These are phyloP conservation scores for Aspidoscelis tigris DNA, from an alignment of 2,113 vertebrate species.

Conservation along the genomic window DNA sequence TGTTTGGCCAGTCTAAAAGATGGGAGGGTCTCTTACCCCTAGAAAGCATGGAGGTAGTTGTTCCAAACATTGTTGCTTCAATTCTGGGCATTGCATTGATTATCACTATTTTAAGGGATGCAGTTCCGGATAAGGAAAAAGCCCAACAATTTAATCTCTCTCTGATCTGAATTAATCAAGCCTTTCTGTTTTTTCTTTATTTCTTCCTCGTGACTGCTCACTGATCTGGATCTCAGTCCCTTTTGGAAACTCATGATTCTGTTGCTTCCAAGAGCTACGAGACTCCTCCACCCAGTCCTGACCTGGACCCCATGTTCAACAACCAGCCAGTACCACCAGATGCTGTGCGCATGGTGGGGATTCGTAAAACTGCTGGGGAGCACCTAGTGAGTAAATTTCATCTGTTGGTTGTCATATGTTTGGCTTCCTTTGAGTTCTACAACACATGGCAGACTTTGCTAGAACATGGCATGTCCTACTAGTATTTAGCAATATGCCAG, in stretches of 20 bases:
- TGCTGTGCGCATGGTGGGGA: conserved; percentile 95
- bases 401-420: no score
- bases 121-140: background rate
- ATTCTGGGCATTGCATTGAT: no score
- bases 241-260: conserved; percentile 94
- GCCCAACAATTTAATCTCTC: background rate
- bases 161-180: background rate
- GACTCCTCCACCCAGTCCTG: conserved; percentile 88
- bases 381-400: conserved; percentile 84
- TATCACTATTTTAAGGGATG: background rate
- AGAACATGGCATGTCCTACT: no score
- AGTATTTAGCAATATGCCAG: no score
- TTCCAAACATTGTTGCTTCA: no score
- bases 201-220: background rate
- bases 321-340: conserved; percentile 92
- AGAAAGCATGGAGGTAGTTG: no score
- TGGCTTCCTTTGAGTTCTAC: background rate
- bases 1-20: no score
- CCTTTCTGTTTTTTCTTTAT: background rate
- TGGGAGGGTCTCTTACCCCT: no score
- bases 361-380: conserved; percentile 91
- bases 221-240: conserved; percentile 78
- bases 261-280: conserved; percentile 96
- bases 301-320: conserved; percentile 86
- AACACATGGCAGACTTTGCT: no score